These are phyloP conservation scores for Strigamia transsilvanica DNA, from an alignment of 2,888 invertebrate species.

Conservation along the genomic window DNA sequence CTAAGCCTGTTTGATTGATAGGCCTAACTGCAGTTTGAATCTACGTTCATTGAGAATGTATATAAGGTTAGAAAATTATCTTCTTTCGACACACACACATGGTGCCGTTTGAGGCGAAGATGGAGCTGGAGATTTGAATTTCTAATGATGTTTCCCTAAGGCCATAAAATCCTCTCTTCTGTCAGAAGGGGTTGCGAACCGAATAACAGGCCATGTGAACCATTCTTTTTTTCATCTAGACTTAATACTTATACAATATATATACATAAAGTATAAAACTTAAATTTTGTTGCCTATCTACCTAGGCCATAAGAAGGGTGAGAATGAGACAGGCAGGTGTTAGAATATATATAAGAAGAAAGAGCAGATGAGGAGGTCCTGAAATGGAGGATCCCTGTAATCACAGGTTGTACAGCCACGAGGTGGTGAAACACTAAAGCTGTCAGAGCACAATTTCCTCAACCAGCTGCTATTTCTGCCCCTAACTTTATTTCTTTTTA, in stretches of 20 bases:
- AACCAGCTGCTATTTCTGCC: background rate
- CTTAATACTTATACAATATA: constrained; percentile 24
- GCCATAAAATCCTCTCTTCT: constrained; percentile 35
- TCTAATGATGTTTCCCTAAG: constrained; percentile 42
- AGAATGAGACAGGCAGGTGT: constrained; percentile 11
- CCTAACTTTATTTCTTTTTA: constrained; percentile 16
- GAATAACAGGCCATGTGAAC: constrained; percentile 27
- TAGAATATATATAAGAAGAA: constrained; percentile 12
- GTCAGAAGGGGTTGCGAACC: constrained; percentile 37
- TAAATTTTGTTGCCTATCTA: background rate
- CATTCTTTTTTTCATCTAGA: background rate
- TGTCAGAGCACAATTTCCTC: constrained; percentile 35
- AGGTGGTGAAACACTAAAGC: constrained; percentile 39
- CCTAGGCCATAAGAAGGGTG: background rate
- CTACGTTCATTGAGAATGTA: constrained; percentile 42
- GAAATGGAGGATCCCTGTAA: constrained; percentile 24
- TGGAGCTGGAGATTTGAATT: constrained; percentile 42
- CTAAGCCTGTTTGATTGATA: constrained; percentile 36
- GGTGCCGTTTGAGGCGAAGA: constrained; percentile 34
- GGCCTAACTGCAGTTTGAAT: constrained; percentile 42
- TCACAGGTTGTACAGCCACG: constrained; percentile 34
- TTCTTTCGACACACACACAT: constrained; percentile 39
- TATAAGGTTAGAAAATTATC: constrained; percentile 43
- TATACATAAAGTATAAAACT: constrained; percentile 11
- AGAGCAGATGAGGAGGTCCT: constrained; percentile 25